These are phyloP conservation scores for Sepiola atlantica DNA, from an alignment of 2,888 invertebrate species.

Conservation along the genomic window DNA sequence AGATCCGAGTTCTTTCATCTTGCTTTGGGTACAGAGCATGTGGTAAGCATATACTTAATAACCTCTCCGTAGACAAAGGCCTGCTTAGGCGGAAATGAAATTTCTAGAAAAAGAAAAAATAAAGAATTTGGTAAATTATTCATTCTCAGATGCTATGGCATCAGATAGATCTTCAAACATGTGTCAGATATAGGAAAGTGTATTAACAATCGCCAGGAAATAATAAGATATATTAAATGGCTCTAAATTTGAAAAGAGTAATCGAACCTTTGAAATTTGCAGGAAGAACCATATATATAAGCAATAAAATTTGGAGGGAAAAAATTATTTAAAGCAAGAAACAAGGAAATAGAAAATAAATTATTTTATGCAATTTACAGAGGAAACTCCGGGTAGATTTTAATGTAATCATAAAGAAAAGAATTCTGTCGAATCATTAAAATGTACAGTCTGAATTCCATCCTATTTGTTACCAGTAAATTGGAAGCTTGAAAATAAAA, in stretches of 20 bases:
- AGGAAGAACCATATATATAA: not conserved
- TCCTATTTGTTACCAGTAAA: not conserved
- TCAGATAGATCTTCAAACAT: not conserved
- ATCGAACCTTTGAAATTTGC: not conserved
- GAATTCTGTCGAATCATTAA: not conserved
- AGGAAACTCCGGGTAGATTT: not conserved
- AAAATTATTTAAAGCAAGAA: not conserved
- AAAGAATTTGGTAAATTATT: not conserved
- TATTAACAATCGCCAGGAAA: not conserved
- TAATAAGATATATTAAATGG: not conserved
- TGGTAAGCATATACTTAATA: not conserved
- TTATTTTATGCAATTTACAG: not conserved
- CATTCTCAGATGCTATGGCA: not conserved
- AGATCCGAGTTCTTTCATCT: not conserved
- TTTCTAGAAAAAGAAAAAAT: not conserved
- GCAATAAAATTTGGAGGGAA: too few relatives aligned
- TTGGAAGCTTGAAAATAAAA: not conserved
- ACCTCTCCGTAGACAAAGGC: not conserved
- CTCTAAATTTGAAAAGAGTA: not conserved
- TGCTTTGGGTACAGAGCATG: constrained; percentile 32
- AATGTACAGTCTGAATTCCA: too few relatives aligned
- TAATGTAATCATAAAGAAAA: not conserved
- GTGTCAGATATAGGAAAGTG: not conserved
- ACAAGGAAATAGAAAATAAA: not conserved
- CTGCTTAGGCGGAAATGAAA: not conserved